Conservation (phyloP, 2,797 vertebrate species). For the Heliangelus exortis region DNA sequence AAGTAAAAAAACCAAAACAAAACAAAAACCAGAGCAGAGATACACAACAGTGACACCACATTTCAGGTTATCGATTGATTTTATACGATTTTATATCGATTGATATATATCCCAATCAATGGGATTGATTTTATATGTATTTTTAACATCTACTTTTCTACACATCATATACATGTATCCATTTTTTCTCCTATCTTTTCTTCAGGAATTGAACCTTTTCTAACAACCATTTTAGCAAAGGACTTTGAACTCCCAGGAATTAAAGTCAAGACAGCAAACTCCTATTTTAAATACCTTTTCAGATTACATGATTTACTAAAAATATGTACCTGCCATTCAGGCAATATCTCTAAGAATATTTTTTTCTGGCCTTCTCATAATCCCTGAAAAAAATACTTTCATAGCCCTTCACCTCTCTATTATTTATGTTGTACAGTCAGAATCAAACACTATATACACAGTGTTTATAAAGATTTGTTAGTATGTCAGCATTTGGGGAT, state of each 20-base stretch:
- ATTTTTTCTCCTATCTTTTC: background rate
- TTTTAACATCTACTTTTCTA: background rate
- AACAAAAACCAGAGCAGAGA: background rate
- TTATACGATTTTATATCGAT: no score
- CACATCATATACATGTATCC: background rate
- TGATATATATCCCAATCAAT: no score
- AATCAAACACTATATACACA: background rate
- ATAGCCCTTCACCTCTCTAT: background rate
- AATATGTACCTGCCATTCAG: background rate
- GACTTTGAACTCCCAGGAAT: background rate
- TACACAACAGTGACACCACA: background rate
- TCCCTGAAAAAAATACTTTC: background rate
- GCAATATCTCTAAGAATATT: no score
- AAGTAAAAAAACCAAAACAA: background rate
- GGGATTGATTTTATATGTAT: no score
- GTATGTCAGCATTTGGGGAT: background rate
- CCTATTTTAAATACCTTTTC: background rate
- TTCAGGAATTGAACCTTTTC: background rate
- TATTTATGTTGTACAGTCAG: background rate
- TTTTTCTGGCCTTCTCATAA: accelerated
- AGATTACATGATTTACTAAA: background rate
- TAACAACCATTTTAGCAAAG: background rate
- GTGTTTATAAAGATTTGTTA: background rate
- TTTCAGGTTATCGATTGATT: background rate
- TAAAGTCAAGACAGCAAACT: background rate